Evolutionary conservation across 2,888 invertebrate genomes (phyloP).

Genomic region (Tetragnatha montana): DNA sequence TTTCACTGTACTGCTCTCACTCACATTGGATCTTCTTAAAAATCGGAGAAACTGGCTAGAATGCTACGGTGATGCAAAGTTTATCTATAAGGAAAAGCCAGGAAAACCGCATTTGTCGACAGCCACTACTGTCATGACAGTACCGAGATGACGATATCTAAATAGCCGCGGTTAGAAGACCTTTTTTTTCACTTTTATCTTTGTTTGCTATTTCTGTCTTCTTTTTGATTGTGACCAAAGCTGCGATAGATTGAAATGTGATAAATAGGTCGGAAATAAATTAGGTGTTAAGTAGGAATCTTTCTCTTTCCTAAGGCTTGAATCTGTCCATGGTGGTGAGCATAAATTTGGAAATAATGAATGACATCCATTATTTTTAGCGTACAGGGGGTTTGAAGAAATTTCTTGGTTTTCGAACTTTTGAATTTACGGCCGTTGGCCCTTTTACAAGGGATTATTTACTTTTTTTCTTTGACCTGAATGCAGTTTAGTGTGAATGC

Average conservation of each 20-base stretch:
- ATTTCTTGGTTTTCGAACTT: conserved; percentile 43
- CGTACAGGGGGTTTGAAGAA: conserved; percentile 39
- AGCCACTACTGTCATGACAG: no score
- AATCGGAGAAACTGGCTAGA: no score
- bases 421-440: conserved; percentile 16
- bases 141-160: conserved; percentile 65
- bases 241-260: conserved; percentile 35
- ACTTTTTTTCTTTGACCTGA: neutral
- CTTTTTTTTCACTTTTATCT: conserved; percentile 2
- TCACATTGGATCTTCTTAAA: no score
- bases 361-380: conserved; percentile 58
- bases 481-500: neutral
- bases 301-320: neutral
- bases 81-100: no score
- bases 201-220: neutral
- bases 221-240: conserved; percentile 12
- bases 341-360: conserved; percentile 56
- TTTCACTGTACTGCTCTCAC: no score
- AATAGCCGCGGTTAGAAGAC: conserved; percentile 34
- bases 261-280: conserved; percentile 57
- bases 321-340: neutral
- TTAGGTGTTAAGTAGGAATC: conserved; percentile 13
- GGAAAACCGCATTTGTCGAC: no score
- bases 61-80: no score
- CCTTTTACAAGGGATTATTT: neutral